Base-by-base conservation (phyloP, 2,888 invertebrate species). In the Cephus spinipes region DNA sequence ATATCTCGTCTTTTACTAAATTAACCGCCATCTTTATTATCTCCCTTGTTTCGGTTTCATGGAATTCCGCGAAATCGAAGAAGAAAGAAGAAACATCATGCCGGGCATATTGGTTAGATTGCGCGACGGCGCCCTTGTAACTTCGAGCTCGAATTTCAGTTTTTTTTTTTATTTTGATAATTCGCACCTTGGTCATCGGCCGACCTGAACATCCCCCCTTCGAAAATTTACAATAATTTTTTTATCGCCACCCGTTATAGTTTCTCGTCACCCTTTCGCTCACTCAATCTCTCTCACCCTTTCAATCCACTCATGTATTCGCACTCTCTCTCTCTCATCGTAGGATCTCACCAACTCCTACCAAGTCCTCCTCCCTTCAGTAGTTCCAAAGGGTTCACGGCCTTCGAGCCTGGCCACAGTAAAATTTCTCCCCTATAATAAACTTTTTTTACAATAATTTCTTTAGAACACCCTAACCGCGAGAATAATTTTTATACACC, bases 401-500 rank as follows among this genome's bases (percentile, higher is more conserved):
- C 55, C 55, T 55, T 55, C 55, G 55, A 76, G 73, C 76, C 79
- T 76, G 40, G 73, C 73, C 80, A 55, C 55, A 55, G 55, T 71
- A 33, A 74, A 74, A 74, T 74, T 74, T 74, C 34, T 74, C 81
- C 79, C 80, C 80, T 88, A 88, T 84, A 88, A 89, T 87, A 87
- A 87, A 85, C 85, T 77, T 77, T 81, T 85, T 90, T 89, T 90
- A 90, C 89, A 89, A 89, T 90, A 90, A 89, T 88, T 89, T 86
- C 85, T 88, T 87, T 87, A 87, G 86, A 88, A 85, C 85, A 85
- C 84, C 86, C 87, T 87, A 87, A 87, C 74, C 11, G 33, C 34
- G 36, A 74, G 36, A 71, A 71, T 71, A 85, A 84, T 82, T 84
- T 89, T 89, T 89, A 86, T 89, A 90, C 89, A 90, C 86, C 89